Evolutionary conservation across 2,888 invertebrate species (phyloP).

Genomic region (Synanthedon tipuliformis): DNA sequence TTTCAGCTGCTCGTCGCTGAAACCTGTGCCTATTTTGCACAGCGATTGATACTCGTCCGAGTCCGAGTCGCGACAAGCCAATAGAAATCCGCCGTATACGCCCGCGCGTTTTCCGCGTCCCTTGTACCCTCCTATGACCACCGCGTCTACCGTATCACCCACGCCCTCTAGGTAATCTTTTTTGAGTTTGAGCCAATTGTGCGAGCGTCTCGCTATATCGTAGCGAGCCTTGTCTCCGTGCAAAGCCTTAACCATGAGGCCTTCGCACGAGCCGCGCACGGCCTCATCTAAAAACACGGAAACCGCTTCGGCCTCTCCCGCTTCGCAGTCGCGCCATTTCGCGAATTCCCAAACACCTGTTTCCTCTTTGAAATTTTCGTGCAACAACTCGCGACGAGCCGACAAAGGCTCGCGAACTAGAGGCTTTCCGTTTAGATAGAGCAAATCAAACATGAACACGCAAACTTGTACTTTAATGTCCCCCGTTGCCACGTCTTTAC

Average conservation of each 20-base stretch:
- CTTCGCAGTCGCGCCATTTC: constrained; percentile 81
- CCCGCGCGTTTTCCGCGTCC: constrained; percentile 96
- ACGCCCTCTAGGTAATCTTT: constrained; percentile 98
- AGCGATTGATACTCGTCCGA: constrained; percentile 88
- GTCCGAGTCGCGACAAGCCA: constrained; percentile 92
- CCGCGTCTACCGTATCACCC: constrained; percentile 95
- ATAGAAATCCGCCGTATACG: constrained; percentile 92
- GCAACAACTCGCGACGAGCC: constrained; percentile 78
- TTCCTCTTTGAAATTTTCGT: constrained; percentile 75
- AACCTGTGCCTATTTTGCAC: constrained; percentile 89
- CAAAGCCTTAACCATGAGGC: constrained; percentile 97
- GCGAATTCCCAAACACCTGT: constrained; percentile 89
- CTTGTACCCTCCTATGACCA: constrained; percentile 93
- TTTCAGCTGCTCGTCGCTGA: constrained; percentile 89
- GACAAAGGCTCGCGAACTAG: constrained; percentile 83
- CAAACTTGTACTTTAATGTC: constrained; percentile 83
- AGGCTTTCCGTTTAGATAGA: constrained; percentile 89
- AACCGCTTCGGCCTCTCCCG: constrained; percentile 93
- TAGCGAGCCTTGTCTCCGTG: constrained; percentile 87
- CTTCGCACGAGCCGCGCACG: constrained; percentile 94
- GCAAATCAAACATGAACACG: constrained; percentile 95
- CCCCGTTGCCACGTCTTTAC: constrained; percentile 77
- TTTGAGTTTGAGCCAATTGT: constrained; percentile 94
- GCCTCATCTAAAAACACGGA: constrained; percentile 94
- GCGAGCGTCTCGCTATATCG: constrained; percentile 95